phyloP scores from a whole-genome alignment of 2,888 invertebrate species.

The Gari tellinella region DNA sequence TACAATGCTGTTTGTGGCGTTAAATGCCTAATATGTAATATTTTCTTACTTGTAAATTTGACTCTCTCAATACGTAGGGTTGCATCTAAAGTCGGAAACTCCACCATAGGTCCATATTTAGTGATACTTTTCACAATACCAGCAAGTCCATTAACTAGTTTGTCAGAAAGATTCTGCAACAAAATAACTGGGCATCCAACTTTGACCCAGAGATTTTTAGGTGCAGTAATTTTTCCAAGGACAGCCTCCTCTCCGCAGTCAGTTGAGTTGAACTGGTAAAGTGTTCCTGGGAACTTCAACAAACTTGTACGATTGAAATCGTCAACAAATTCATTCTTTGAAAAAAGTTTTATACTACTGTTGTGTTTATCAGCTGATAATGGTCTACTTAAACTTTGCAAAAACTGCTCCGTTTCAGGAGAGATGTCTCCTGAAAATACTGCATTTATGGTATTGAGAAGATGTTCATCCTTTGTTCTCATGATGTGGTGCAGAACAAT shows the following conservation, averaged over 20 bases:
- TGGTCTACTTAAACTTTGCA: constrained; percentile 7
- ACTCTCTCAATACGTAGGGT: too few relatives aligned
- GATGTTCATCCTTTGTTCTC: constrained; percentile 6
- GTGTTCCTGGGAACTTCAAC: constrained; percentile 8
- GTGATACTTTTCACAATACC: too few relatives aligned
- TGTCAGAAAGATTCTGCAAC: constrained; percentile 6
- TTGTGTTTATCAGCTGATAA: not conserved
- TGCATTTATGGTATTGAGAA: constrained; percentile 14
- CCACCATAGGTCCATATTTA: too few relatives aligned
- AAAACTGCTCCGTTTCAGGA: not conserved
- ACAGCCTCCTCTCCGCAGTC: constrained; percentile 7
- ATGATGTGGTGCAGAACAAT: constrained; percentile 13
- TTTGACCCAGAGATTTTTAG: constrained; percentile 10
- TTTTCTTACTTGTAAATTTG: too few relatives aligned
- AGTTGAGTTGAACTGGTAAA: constrained; percentile 4
- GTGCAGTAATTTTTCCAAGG: constrained; percentile 5
- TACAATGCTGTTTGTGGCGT: too few relatives aligned
- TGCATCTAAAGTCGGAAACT: too few relatives aligned
- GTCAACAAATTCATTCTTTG: constrained; percentile 12
- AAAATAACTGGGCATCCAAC: constrained; percentile 16
- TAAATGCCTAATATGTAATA: too few relatives aligned
- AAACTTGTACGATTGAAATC: constrained; percentile 11
- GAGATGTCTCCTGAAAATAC: constrained; percentile 1
- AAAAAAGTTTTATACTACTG: constrained; percentile 8
- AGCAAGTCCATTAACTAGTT: not conserved